Conservation (phyloP, 2,888 invertebrate species). For the Hypsopygia costalis region DNA sequence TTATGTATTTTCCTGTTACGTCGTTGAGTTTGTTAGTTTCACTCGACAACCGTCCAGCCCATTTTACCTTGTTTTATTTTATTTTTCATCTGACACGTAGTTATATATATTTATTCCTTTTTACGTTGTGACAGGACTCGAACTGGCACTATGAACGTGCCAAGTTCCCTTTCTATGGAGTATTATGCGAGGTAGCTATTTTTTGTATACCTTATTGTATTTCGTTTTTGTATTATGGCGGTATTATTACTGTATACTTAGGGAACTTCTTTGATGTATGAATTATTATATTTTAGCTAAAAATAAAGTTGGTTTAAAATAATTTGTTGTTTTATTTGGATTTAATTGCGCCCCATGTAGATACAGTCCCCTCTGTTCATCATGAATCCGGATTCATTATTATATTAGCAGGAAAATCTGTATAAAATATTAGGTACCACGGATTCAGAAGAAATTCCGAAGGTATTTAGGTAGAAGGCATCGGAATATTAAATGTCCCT, state of each 20-base stretch:
- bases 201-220: slow-evolving; percentile 30
- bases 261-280: slow-evolving; percentile 78
- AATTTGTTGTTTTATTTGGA: slow-evolving; percentile 46
- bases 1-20: slow-evolving; percentile 13
- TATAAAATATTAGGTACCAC: no score
- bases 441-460: no score
- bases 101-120: slow-evolving; percentile 26
- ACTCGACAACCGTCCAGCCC: slow-evolving; percentile 66
- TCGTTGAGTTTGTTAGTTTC: slow-evolving; percentile 29
- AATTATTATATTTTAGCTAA: slow-evolving; percentile 81
- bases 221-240: slow-evolving; percentile 50
- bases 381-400: no score
- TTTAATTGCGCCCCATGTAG: not conserved
- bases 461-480: no score
- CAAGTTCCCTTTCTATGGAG: slow-evolving; percentile 8
- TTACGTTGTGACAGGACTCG: slow-evolving; percentile 7
- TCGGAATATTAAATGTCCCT: no score
- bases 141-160: not conserved
- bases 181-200: slow-evolving; percentile 59
- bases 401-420: no score
- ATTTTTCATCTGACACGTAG: slow-evolving; percentile 38
- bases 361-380: no score
- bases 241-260: slow-evolving; percentile 72
- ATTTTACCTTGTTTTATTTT: slow-evolving; percentile 37
- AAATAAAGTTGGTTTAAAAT: slow-evolving; percentile 81